Evolutionary conservation across 2,113 vertebrate genomes (phyloP).

Genomic region (Platanista minor): DNA sequence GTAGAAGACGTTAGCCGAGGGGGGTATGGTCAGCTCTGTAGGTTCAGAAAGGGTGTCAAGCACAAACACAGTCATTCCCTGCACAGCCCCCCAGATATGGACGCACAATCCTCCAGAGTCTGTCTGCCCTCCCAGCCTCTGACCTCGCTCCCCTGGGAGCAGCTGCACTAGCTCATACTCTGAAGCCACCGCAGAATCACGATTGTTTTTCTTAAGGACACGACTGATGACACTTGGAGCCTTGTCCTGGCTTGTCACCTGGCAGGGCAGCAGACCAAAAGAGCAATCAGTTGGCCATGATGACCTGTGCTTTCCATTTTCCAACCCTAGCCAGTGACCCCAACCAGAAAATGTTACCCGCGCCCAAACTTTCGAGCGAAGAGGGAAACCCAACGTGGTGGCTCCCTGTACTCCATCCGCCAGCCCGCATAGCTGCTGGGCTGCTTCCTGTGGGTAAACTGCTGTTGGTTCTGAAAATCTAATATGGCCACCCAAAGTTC

Average conservation of each 20-base stretch:
- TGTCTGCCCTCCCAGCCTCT: background rate
- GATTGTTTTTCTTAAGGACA: constrained; percentile 91
- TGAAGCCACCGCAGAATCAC: constrained; percentile 81
- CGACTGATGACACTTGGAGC: constrained; percentile 87
- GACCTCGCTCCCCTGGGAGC: constrained; percentile 90
- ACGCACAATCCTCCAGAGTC: background rate
- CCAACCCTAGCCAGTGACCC: background rate
- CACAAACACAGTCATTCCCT: background rate
- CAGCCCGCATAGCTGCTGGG: background rate
- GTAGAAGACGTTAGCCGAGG: constrained; percentile 91
- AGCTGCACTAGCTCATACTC: constrained; percentile 90
- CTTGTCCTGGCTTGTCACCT: constrained; percentile 95
- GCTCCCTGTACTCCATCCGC: background rate
- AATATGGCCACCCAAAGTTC: background rate
- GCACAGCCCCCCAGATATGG: background rate
- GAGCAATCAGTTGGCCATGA: background rate
- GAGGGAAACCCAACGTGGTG: background rate
- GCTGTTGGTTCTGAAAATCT: background rate
- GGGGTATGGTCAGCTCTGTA: constrained; percentile 87
- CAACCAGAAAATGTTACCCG: background rate
- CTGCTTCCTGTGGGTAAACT: background rate
- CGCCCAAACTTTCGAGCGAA: background rate
- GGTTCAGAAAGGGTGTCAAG: background rate
- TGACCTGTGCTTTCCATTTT: background rate
- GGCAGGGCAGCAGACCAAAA: background rate